phyloP scores from a whole-genome alignment of 1,140 invertebrate genomes.

The Drosophila neocordata region DNA sequence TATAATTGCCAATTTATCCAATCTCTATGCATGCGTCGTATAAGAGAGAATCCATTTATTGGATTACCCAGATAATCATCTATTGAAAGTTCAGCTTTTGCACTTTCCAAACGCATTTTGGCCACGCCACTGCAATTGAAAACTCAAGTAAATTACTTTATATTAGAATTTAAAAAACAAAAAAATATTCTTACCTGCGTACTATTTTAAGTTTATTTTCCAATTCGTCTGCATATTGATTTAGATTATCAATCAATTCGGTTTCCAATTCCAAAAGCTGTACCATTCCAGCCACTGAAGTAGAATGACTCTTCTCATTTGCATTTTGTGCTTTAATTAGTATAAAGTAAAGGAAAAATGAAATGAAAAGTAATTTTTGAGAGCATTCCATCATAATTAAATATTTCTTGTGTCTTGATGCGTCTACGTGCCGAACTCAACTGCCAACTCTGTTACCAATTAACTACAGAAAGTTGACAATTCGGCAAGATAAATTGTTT shows the following conservation, averaged over 20 bases:
- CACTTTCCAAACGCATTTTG: constrained; percentile 86
- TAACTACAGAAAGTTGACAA: constrained; percentile 40
- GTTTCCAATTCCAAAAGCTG: constrained; percentile 93
- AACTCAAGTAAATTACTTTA: background rate
- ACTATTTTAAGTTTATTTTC: constrained; percentile 54
- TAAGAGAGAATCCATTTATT: constrained; percentile 62
- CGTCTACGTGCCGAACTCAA: constrained; percentile 47
- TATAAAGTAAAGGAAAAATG: background rate
- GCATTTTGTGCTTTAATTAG: constrained; percentile 2
- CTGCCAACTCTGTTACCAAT: constrained; percentile 36
- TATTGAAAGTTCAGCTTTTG: constrained; percentile 88
- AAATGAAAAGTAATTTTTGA: constrained; percentile 21
- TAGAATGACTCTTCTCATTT: constrained; percentile 82
- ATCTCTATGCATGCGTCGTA: constrained; percentile 68
- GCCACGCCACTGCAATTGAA: constrained; percentile 25
- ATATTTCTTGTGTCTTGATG: constrained; percentile 16
- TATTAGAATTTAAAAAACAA: too few relatives aligned
- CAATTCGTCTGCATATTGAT: constrained; percentile 88
- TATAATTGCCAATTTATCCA: constrained; percentile 63
- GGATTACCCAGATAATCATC: constrained; percentile 77
- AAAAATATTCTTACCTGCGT: constrained; percentile 40
- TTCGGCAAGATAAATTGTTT: constrained; percentile 52
- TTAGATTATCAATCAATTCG: constrained; percentile 91
- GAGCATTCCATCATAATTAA: constrained; percentile 27
- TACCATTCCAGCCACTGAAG: constrained; percentile 94